Base-by-base conservation (phyloP, 2,113 vertebrate species). In the Sminthopsis crassicaudata region DNA sequence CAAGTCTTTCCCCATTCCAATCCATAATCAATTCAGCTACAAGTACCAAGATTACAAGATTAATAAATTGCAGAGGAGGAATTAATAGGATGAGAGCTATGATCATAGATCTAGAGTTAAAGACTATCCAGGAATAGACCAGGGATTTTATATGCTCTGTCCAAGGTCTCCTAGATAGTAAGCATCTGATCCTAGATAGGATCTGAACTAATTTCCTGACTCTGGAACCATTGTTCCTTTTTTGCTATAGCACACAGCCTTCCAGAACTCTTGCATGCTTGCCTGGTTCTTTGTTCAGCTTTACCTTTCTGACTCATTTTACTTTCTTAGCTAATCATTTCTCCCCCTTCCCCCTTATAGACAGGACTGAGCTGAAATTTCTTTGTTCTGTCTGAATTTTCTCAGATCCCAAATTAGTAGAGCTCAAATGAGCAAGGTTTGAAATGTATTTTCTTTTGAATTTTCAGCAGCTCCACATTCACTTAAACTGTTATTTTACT, bases 351-450 rank as follows among this genome's bases (percentile, higher is more conserved):
- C 67, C 12, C 19, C 16, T 84, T n/a, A 42, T 8, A 42, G n/a
- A 84, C 36, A 84, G 36, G 67, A 26, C n/a, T 84, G n/a, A 42
- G 16, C 67, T 84, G 19, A 84, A 84, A 7, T 84, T 84, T 23
- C 67, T 84, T 84, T 84, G 67, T 84, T 84, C 67, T 84, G n/a
- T 84, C 67, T 84, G 67, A 84, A 84, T 42, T 84, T 84, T 84
- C 36, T 84, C 67, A 42, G n/a, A 84, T 84, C 67, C n/a, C 67
- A 84, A 84, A 42, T 84, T 84, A 84, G n/a, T 84, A 23, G 36
- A 84, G n/a, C 67, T 84, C 19, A 84, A 84, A 84, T 84, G 67
- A 84, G 42, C n/a, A 42, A 84, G 36, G 67, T 84, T 42, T 84
- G n/a, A 84, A 42, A 84, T 84, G 16, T 84, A 84, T 84, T 84